Evolutionary conservation across 1,140 invertebrate species (phyloP).

Genomic region (Laodelphax striatellus): DNA sequence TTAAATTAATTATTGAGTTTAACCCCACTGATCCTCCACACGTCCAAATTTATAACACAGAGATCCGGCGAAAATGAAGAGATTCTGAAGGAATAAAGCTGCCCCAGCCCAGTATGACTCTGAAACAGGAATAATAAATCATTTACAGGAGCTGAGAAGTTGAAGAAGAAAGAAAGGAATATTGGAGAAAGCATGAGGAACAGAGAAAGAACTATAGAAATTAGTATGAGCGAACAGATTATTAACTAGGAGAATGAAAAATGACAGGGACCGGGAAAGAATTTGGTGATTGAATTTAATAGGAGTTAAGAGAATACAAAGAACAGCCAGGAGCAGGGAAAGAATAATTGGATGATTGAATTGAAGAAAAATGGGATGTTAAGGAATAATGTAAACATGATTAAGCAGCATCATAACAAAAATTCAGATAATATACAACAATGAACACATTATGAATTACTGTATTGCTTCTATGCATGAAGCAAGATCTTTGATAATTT

Average conservation of each 20-base stretch:
- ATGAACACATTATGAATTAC: too few relatives aligned
- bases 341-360: too few relatives aligned
- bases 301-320: too few relatives aligned
- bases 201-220: background rate
- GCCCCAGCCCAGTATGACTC: constrained; percentile 66
- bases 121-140: background rate
- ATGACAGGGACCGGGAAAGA: too few relatives aligned
- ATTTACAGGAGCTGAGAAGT: background rate
- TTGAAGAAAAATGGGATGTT: too few relatives aligned
- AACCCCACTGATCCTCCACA: constrained; percentile 70
- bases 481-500: too few relatives aligned
- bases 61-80: constrained; percentile 86
- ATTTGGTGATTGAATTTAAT: too few relatives aligned
- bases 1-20: background rate
- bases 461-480: too few relatives aligned
- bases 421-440: too few relatives aligned
- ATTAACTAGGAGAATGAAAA: background rate
- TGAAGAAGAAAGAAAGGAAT: background rate
- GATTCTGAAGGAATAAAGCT: constrained; percentile 87
- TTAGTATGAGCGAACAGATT: background rate
- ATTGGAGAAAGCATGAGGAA: background rate
- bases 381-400: too few relatives aligned
- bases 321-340: too few relatives aligned
- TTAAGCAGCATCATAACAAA: too few relatives aligned
- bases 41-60: constrained; percentile 90